A percentile compares a stretch with the other conserved stretches of the same genome.
These are phyloP conservation scores for Anodontia alba DNA, from an alignment of 2,888 invertebrate species.

Conservation along the genomic window DNA sequence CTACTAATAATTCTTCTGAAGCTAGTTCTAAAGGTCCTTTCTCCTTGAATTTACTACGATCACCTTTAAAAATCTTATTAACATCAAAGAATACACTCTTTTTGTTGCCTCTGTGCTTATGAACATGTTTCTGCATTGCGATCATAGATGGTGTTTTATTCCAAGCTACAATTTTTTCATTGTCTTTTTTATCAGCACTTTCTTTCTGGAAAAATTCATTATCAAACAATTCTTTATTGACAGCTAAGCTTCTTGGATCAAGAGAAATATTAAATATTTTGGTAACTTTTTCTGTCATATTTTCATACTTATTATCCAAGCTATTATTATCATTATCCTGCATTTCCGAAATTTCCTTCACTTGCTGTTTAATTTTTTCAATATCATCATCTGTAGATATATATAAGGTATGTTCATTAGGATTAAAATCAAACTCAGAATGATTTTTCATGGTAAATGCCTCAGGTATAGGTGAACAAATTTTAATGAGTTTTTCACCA, in stretches of 20 bases:
- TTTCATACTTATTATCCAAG: slow-evolving; percentile 61
- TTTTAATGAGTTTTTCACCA: slow-evolving; percentile 80
- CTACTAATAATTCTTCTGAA: slow-evolving; percentile 78
- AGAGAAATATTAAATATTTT: slow-evolving; percentile 77
- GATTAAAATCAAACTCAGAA: slow-evolving; percentile 79
- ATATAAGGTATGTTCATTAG: slow-evolving; percentile 72
- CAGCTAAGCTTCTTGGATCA: slow-evolving; percentile 79
- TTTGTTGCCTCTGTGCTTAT: slow-evolving; percentile 71
- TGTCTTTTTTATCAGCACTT: slow-evolving; percentile 44
- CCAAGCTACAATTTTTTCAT: slow-evolving; percentile 71
- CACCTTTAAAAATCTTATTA: slow-evolving; percentile 70
- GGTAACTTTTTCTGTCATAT: slow-evolving; percentile 62
- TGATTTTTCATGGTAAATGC: slow-evolving; percentile 81
- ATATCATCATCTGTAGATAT: slow-evolving; percentile 54
- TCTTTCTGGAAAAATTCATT: slow-evolving; percentile 75
- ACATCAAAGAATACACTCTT: slow-evolving; percentile 72
- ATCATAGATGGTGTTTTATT: slow-evolving; percentile 80
- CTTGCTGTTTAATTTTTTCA: neutral
- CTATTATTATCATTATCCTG: slow-evolving; percentile 10
- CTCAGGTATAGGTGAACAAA: slow-evolving; percentile 72
- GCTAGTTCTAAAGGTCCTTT: slow-evolving; percentile 79
- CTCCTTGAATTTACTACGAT: slow-evolving; percentile 69
- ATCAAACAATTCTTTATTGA: slow-evolving; percentile 80
- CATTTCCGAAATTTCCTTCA: neutral
- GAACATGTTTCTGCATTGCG: slow-evolving; percentile 79